Conservation (phyloP, 2,888 invertebrate genomes). For the Reticulitermes lucifugus region DNA sequence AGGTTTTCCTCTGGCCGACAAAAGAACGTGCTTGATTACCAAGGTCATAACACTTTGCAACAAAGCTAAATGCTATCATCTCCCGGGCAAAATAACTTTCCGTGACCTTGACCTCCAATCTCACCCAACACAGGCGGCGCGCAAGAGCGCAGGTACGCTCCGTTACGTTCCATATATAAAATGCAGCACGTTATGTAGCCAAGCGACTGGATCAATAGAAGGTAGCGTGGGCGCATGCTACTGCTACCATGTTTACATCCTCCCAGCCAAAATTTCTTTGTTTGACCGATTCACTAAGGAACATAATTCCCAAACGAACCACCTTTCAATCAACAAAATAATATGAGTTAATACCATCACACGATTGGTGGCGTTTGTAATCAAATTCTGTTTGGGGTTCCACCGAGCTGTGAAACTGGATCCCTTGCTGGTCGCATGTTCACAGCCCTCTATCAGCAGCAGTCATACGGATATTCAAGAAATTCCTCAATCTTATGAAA, state of each 20-base stretch:
- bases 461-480: too few relatives aligned
- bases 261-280: not conserved
- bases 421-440: too few relatives aligned
- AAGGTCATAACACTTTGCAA: not conserved
- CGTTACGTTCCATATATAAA: slow-evolving; percentile 27
- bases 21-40: not conserved
- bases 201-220: slow-evolving; percentile 7
- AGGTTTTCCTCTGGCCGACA: not conserved
- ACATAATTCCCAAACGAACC: too few relatives aligned
- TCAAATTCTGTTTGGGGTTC: too few relatives aligned
- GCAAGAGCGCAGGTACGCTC: slow-evolving; percentile 21
- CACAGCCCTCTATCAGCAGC: too few relatives aligned
- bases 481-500: too few relatives aligned
- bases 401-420: too few relatives aligned
- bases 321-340: too few relatives aligned
- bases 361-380: too few relatives aligned
- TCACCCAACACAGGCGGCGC: not conserved
- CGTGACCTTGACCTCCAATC: slow-evolving; percentile 10
- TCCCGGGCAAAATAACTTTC: slow-evolving; percentile 18
- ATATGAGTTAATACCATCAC: too few relatives aligned
- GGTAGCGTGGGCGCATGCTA: not conserved
- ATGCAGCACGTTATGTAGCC: not conserved
- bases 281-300: too few relatives aligned
- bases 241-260: not conserved
- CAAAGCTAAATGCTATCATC: not conserved